Evolutionary conservation across 1,140 invertebrate genomes (phyloP).

Genomic region (Ditylenchus dipsaci): DNA sequence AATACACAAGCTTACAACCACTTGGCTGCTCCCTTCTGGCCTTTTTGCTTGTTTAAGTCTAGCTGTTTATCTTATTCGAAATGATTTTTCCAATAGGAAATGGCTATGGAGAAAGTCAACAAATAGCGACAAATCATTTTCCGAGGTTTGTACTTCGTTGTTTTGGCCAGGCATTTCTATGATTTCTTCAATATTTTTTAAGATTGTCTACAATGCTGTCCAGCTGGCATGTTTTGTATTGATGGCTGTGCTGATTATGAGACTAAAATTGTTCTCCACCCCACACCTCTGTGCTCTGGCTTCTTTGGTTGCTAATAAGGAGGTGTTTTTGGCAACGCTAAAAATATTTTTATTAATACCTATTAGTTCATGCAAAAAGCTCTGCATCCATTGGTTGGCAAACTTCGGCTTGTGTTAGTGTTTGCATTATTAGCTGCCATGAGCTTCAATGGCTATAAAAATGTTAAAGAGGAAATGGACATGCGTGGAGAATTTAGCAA

Average conservation of each 20-base stretch:
- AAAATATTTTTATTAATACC: background rate
- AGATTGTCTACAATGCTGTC: constrained; percentile 70
- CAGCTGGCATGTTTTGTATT: constrained; percentile 69
- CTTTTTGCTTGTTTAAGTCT: constrained; percentile 59
- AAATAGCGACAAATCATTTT: background rate
- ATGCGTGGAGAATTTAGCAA: constrained; percentile 69
- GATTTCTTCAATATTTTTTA: no score
- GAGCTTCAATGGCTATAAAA: constrained; percentile 47
- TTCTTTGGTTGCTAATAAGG: constrained; percentile 64
- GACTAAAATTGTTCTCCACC: constrained; percentile 76
- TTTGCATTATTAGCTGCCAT: constrained; percentile 46
- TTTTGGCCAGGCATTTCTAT: background rate
- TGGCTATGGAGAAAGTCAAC: background rate
- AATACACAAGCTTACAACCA: constrained; percentile 61
- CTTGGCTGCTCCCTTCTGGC: constrained; percentile 65
- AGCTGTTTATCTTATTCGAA: constrained; percentile 23
- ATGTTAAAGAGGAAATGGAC: constrained; percentile 53
- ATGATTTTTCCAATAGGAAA: constrained; percentile 12
- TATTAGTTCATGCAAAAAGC: constrained; percentile 10
- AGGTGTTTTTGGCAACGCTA: constrained; percentile 59
- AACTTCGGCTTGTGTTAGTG: constrained; percentile 19
- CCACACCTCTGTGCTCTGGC: constrained; percentile 74
- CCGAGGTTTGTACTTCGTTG: constrained; percentile 3
- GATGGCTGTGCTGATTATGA: constrained; percentile 76
- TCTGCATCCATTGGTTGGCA: background rate